These are phyloP conservation scores for Aphis craccivora DNA, from an alignment of 1,140 invertebrate species.

Conservation along the genomic window DNA sequence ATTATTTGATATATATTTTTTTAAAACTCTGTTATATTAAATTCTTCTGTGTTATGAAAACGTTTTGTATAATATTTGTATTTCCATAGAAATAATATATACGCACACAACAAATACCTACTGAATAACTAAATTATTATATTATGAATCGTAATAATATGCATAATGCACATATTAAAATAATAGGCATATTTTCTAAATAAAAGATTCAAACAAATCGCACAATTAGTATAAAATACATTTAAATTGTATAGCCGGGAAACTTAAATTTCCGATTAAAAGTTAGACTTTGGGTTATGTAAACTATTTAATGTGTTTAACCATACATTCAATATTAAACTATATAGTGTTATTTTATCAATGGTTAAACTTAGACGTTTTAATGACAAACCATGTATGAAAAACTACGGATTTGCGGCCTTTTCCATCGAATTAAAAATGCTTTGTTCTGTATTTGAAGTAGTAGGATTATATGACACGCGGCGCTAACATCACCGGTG, in stretches of 20 bases:
- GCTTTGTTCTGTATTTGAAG: too few relatives aligned
- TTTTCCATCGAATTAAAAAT: too few relatives aligned
- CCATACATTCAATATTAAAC: too few relatives aligned
- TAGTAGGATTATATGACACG: too few relatives aligned
- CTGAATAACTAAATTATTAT: neutral
- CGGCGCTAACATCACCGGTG: too few relatives aligned
- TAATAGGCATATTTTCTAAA: neutral
- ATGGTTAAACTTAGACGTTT: neutral
- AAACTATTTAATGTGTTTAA: neutral
- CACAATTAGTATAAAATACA: neutral
- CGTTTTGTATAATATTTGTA: neutral
- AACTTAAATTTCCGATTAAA: neutral
- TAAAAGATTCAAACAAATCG: neutral
- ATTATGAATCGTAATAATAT: neutral
- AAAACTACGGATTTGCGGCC: too few relatives aligned
- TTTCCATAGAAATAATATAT: neutral
- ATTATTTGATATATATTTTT: constrained; percentile 11
- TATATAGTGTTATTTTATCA: too few relatives aligned
- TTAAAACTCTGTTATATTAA: neutral
- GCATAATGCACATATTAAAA: neutral
- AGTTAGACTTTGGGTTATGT: neutral
- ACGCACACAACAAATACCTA: neutral
- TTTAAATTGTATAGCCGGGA: neutral
- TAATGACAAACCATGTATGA: neutral
- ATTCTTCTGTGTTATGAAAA: neutral